Evolutionary conservation across 2,113 vertebrate genomes (phyloP).

Genomic region (Alectura lathami): DNA sequence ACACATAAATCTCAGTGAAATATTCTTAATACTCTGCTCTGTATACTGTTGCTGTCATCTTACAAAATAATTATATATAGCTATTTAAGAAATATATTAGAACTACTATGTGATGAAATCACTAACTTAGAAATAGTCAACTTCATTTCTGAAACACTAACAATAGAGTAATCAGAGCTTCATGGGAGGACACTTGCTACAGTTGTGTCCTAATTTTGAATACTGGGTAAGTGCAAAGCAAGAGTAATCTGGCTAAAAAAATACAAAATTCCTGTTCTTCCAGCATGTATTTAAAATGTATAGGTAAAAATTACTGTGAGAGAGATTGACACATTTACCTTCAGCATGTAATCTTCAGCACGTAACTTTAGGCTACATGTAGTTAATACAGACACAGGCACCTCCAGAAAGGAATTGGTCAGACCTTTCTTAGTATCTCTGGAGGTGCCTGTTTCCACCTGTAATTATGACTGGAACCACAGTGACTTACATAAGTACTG

Average conservation of each 20-base stretch:
- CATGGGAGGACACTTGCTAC: neutral
- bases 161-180: neutral
- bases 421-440: neutral
- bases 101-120: neutral
- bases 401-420: neutral
- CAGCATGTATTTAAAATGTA: neutral
- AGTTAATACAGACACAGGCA: neutral
- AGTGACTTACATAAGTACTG: neutral
- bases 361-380: accelerated
- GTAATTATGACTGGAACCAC: neutral
- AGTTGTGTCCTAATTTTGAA: neutral
- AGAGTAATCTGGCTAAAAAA: neutral
- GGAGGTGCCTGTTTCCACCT: neutral
- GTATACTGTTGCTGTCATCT: neutral
- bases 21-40: neutral
- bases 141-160: neutral
- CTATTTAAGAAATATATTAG: neutral
- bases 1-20: neutral
- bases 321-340: neutral
- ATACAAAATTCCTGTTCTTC: neutral
- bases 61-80: neutral
- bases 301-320: neutral
- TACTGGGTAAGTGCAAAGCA: neutral
- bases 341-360: neutral
- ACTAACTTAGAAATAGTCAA: neutral